phyloP scores from a whole-genome alignment of 1,140 invertebrate species.

The Druon quercuslanigerum region DNA sequence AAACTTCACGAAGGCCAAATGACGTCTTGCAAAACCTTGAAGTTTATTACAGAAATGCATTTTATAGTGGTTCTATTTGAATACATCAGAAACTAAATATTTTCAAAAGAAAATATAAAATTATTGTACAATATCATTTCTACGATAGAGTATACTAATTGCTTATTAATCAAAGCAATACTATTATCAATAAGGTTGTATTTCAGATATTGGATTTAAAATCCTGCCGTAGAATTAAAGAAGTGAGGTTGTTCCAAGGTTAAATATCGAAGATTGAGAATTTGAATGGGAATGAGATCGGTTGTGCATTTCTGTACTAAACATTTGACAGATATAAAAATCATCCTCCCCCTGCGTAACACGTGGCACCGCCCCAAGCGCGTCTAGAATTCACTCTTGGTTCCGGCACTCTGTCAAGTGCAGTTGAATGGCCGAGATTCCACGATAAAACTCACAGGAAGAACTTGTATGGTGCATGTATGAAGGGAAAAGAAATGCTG shows the following conservation, averaged over 20 bases:
- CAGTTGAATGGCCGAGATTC: slow-evolving; percentile 24
- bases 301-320: not conserved
- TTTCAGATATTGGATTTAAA: no score
- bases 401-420: slow-evolving; percentile 30
- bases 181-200: no score
- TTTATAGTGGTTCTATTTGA: slow-evolving; percentile 3
- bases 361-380: slow-evolving; percentile 24
- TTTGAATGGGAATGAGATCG: not conserved
- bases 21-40: not conserved
- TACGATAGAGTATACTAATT: no score
- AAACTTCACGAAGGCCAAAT: not conserved
- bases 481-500: slow-evolving; percentile 15
- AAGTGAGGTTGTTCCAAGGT: not conserved
- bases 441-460: slow-evolving; percentile 26
- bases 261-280: not conserved
- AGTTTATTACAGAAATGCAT: not conserved
- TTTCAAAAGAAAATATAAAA: not conserved
- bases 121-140: no score
- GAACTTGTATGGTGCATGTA: slow-evolving; percentile 14
- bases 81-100: not conserved
- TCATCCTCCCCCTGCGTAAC: slow-evolving; percentile 5
- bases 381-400: slow-evolving; percentile 26
- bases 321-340: not conserved
- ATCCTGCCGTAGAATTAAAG: no score
- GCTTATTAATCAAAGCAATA: no score